Evolutionary conservation across 37 sponge, comb jelly and placozoan genomes (phyloP).

Genomic region (Eunapius fragilis): DNA sequence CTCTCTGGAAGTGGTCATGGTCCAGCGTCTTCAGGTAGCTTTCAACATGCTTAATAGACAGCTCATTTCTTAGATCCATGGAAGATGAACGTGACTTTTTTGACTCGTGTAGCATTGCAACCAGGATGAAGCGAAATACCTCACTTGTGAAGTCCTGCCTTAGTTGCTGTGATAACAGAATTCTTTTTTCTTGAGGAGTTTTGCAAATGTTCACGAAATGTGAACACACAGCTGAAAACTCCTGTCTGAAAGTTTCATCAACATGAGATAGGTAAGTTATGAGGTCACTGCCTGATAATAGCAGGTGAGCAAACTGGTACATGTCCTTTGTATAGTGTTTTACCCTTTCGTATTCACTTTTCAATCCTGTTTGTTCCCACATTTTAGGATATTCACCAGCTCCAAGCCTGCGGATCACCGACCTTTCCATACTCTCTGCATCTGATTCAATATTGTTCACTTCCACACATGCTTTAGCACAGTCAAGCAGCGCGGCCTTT

Average conservation of each 20-base stretch:
- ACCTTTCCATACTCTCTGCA: too few species aligned
- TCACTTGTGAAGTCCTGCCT: neutral
- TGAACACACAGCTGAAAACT: neutral
- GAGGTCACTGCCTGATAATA: too few species aligned
- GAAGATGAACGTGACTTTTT: neutral
- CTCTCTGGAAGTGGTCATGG: neutral
- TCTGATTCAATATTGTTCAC: neutral
- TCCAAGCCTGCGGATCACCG: neutral
- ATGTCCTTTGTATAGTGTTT: too few species aligned
- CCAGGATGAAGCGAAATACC: neutral
- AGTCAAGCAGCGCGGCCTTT: slow-evolving; percentile 7
- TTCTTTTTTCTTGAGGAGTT: neutral
- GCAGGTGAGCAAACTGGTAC: too few species aligned
- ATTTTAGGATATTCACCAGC: neutral
- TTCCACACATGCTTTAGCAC: neutral
- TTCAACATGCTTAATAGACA: neutral
- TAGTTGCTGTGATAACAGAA: neutral
- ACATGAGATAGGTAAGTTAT: too few species aligned
- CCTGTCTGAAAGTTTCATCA: neutral
- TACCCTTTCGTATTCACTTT: too few species aligned
- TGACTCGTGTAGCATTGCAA: neutral
- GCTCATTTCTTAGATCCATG: neutral
- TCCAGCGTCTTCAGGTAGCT: neutral
- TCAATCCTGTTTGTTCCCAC: too few species aligned
- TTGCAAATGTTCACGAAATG: neutral